phyloP scores from a whole-genome alignment of 2,888 invertebrate genomes.

The Phlogophora meticulosa region DNA sequence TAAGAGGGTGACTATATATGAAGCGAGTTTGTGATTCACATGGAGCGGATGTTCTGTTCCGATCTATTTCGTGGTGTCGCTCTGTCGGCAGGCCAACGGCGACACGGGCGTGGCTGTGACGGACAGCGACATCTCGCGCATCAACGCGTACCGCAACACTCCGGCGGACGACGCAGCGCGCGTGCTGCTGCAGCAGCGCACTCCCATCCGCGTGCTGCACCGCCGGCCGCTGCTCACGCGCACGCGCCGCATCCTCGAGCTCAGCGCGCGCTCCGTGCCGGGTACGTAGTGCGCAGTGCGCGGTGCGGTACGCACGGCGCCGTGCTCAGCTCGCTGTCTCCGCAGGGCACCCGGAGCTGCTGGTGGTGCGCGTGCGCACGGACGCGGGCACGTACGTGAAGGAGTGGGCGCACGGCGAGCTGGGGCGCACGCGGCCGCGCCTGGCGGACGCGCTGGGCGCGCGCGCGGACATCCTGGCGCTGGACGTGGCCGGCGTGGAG shows the following conservation, averaged over 20 bases:
- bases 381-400: slow-evolving; percentile 99
- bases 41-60: background rate
- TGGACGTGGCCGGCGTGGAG: slow-evolving; percentile 96
- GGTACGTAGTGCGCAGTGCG: slow-evolving; percentile 67
- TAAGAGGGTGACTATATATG: too few relatives aligned
- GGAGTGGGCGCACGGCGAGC: slow-evolving; percentile 99
- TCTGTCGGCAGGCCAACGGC: slow-evolving; percentile 19
- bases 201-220: slow-evolving; percentile 97
- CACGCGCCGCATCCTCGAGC: slow-evolving; percentile 92
- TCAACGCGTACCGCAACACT: slow-evolving; percentile 82
- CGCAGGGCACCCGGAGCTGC: slow-evolving; percentile 86
- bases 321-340: slow-evolving; percentile 89
- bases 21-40: too few relatives aligned
- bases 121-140: slow-evolving; percentile 84
- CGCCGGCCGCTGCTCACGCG: slow-evolving; percentile 94
- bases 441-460: slow-evolving; percentile 93
- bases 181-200: slow-evolving; percentile 94
- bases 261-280: slow-evolving; percentile 89
- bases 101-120: slow-evolving; percentile 37
- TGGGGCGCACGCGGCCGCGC: slow-evolving; percentile 96
- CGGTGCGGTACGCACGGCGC: slow-evolving; percentile 75
- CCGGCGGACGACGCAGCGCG: slow-evolving; percentile 73
- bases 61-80: background rate
- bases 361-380: slow-evolving; percentile 93
- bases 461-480: slow-evolving; percentile 96